phyloP scores from a whole-genome alignment of 1,140 invertebrate genomes.

The Homarus americanus region DNA sequence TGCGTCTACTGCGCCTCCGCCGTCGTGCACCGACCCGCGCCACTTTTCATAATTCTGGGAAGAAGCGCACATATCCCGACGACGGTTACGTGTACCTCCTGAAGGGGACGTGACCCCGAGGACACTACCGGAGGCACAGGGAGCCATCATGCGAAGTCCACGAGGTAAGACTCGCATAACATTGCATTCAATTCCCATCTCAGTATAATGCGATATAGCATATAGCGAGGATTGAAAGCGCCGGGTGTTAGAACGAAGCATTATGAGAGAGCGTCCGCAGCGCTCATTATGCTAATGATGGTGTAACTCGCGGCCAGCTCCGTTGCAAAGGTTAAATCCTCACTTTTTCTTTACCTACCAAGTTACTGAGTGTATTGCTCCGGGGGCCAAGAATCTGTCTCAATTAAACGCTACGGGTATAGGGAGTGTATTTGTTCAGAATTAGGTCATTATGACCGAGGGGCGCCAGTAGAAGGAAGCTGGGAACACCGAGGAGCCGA shows the following conservation, averaged over 20 bases:
- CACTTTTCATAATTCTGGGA: neutral
- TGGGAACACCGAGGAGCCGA: neutral
- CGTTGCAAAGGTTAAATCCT: conserved; percentile 67
- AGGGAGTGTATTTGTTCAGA: conserved; percentile 28
- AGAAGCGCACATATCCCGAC: conserved; percentile 2
- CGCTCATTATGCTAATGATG: conserved; percentile 70
- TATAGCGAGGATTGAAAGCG: conserved; percentile 29
- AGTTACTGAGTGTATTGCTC: conserved; percentile 56
- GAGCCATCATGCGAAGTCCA: conserved; percentile 1
- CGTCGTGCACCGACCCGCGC: neutral
- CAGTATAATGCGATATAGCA: conserved; percentile 12
- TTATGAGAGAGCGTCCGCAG: conserved; percentile 58
- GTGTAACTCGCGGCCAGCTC: conserved; percentile 64
- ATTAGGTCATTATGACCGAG: neutral
- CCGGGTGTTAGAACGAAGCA: conserved; percentile 49
- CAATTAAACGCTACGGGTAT: conserved; percentile 47
- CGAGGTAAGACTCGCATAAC: conserved; percentile 6
- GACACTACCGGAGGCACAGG: neutral
- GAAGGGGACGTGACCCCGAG: neutral
- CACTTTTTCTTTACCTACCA: conserved; percentile 59
- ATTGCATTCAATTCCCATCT: conserved; percentile 25
- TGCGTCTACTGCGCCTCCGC: conserved; percentile 12
- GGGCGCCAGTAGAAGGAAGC: neutral
- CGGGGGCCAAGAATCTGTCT: conserved; percentile 52
- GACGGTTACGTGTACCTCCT: neutral